phyloP scores from a whole-genome alignment of 2,888 invertebrate species.

The Chirona hameri region DNA sequence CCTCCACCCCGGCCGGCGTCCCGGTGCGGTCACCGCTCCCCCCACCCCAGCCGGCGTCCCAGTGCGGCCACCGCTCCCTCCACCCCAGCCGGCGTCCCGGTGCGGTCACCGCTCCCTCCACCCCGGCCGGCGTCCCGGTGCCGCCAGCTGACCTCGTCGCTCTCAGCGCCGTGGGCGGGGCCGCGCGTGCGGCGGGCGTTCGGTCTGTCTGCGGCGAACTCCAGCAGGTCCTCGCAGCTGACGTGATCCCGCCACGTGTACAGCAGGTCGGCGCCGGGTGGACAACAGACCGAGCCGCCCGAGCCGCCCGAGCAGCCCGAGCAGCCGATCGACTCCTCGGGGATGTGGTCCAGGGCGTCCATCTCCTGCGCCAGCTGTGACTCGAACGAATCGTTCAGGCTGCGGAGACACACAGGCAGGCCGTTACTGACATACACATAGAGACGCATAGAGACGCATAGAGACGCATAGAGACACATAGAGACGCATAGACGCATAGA shows the following conservation, averaged over 20 bases:
- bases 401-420: conserved; percentile 36
- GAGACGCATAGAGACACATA: too few relatives aligned
- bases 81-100: background rate
- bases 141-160: conserved; percentile 65
- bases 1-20: too few relatives aligned
- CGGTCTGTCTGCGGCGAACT: conserved; percentile 79
- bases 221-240: conserved; percentile 83
- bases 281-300: background rate
- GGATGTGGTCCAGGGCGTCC: conserved; percentile 58
- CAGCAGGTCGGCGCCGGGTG: conserved; percentile 38
- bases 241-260: conserved; percentile 68
- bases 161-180: conserved; percentile 67
- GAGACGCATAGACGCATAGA: too few relatives aligned
- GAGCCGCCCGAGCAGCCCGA: too few relatives aligned
- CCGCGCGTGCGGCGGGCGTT: conserved; percentile 64
- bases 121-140: too few relatives aligned
- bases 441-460: background rate
- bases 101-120: too few relatives aligned
- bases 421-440: too few relatives aligned
- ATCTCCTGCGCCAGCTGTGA: conserved; percentile 60
- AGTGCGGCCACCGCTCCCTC: background rate
- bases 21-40: background rate
- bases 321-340: conserved; percentile 48
- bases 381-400: conserved; percentile 53
- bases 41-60: background rate